phyloP scores from a whole-genome alignment of 2,113 vertebrate species.

The Psammodynastes pulverulentus region DNA sequence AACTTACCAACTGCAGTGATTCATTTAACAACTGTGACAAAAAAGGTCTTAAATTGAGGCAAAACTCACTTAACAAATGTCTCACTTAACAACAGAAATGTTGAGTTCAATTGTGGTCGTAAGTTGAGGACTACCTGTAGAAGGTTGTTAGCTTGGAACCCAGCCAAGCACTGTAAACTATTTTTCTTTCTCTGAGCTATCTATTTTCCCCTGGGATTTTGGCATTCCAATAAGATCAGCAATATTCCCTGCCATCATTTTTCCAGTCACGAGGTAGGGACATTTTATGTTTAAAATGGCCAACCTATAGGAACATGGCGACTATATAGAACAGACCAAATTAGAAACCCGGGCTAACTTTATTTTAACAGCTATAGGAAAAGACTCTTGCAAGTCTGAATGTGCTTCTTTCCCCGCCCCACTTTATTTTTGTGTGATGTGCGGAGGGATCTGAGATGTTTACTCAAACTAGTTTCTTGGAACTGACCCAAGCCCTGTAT shows the following conservation, averaged over 20 bases:
- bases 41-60: not conserved
- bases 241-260: not conserved
- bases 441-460: not conserved
- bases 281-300: not conserved
- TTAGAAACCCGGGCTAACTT: not conserved
- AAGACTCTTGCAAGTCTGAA: not conserved
- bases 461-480: not conserved
- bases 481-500: not conserved
- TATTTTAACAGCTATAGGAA: not conserved
- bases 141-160: not conserved
- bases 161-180: not conserved
- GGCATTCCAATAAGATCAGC: not conserved
- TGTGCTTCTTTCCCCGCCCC: not conserved
- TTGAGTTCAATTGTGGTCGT: not conserved
- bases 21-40: not conserved
- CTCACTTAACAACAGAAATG: not conserved
- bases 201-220: not conserved
- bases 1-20: not conserved
- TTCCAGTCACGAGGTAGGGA: not conserved
- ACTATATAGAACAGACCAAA: not conserved
- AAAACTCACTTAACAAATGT: not conserved
- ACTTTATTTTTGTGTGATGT: not conserved
- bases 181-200: not conserved
- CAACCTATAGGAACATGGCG: not conserved
- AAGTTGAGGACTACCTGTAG: not conserved